phyloP scores from a whole-genome alignment of 1,140 invertebrate species.

The Drosophila pachea region DNA sequence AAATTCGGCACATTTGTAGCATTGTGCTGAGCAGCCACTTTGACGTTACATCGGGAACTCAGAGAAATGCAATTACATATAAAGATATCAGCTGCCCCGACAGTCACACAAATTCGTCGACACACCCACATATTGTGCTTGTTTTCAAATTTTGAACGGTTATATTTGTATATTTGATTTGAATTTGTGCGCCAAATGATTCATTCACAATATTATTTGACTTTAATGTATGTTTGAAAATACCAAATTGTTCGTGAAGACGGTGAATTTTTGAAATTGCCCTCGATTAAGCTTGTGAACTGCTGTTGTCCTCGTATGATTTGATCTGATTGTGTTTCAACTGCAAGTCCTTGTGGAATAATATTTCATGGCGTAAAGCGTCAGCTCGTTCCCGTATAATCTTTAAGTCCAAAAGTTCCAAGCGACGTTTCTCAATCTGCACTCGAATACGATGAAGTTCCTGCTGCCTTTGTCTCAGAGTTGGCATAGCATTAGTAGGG shows the following conservation, averaged over 20 bases:
- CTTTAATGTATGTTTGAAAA: not conserved
- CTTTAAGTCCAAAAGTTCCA: slow-evolving; percentile 65
- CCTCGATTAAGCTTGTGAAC: slow-evolving; percentile 51
- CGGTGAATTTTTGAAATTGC: slow-evolving; percentile 9
- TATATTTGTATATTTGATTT: not conserved
- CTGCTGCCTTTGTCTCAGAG: slow-evolving; percentile 59
- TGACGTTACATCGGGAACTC: slow-evolving; percentile 12
- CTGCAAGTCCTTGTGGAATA: slow-evolving; percentile 70
- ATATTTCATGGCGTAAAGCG: slow-evolving; percentile 56
- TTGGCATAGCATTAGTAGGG: slow-evolving; percentile 28
- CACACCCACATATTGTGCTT: not conserved
- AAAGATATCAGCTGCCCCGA: slow-evolving; percentile 20
- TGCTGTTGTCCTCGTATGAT: slow-evolving; percentile 58
- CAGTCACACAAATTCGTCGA: slow-evolving; percentile 30
- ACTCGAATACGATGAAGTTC: slow-evolving; percentile 67
- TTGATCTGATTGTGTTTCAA: slow-evolving; percentile 57
- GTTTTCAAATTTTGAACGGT: not conserved
- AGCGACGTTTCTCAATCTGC: slow-evolving; percentile 58
- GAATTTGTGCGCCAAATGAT: not conserved
- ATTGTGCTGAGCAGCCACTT: slow-evolving; percentile 36
- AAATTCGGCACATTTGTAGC: slow-evolving; percentile 43
- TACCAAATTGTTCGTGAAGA: not conserved
- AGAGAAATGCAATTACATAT: slow-evolving; percentile 26
- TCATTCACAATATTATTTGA: not conserved
- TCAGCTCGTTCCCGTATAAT: slow-evolving; percentile 67